Conservation (phyloP, 2,888 invertebrate genomes). For the Holacanthella duospinosa region DNA sequence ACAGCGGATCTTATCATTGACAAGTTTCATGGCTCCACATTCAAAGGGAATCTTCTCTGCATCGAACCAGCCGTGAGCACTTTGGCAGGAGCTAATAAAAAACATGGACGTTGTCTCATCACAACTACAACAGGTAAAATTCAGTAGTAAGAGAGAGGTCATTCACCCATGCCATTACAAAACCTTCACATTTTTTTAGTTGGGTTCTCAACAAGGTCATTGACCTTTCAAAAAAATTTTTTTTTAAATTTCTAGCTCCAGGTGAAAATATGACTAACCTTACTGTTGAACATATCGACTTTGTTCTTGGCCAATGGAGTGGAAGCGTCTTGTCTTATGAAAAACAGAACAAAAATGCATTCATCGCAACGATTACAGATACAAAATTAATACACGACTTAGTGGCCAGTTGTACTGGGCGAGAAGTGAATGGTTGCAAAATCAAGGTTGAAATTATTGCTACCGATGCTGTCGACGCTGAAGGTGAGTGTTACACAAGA, state of each 20-base stretch:
- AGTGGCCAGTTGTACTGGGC: not conserved
- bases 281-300: not conserved
- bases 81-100: not conserved
- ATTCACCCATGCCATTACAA: too few species aligned
- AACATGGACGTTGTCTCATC: not conserved
- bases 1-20: constrained; percentile 4
- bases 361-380: not conserved
- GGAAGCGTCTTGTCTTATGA: not conserved
- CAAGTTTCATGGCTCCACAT: not conserved
- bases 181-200: too few species aligned
- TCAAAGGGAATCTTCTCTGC: not conserved
- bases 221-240: not conserved
- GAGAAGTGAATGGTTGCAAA: not conserved
- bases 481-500: too few species aligned
- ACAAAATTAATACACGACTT: not conserved
- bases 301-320: not conserved
- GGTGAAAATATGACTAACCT: not conserved
- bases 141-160: too few species aligned
- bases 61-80: constrained; percentile 6
- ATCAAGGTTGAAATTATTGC: constrained; percentile 1
- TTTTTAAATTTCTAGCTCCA: not conserved
- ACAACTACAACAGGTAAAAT: not conserved
- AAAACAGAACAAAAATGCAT: not conserved
- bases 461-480: too few species aligned
- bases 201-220: too few species aligned